Conservation (phyloP, 2,888 invertebrate species). For the Andrena flavipes region DNA sequence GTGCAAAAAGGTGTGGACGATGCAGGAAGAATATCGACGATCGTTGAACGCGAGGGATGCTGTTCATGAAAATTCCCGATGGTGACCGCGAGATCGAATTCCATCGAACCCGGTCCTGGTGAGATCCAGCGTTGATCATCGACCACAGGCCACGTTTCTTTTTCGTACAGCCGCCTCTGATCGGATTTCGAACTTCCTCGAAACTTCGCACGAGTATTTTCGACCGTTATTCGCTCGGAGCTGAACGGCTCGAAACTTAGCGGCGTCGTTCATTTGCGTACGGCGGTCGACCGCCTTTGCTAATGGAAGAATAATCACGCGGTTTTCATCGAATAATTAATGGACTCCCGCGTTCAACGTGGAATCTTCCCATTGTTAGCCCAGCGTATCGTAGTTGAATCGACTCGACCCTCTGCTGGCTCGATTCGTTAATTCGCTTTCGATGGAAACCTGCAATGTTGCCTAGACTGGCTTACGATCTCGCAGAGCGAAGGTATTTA, state of each 20-base stretch:
- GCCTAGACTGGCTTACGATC: too few relatives aligned
- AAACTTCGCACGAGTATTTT: conserved; percentile 70
- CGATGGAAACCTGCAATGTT: conserved; percentile 1
- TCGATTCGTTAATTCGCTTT: conserved; percentile 36
- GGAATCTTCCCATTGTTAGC: conserved; percentile 44
- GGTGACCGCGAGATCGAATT: conserved; percentile 77
- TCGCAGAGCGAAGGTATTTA: too few relatives aligned
- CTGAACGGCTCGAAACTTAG: neutral
- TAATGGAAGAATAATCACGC: conserved; percentile 35
- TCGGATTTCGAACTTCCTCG: conserved; percentile 71
- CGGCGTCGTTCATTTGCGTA: neutral
- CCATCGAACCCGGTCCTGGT: conserved; percentile 62
- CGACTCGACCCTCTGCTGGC: neutral
- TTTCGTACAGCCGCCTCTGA: conserved; percentile 46
- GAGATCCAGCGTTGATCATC: conserved; percentile 58
- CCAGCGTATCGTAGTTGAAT: conserved; percentile 30
- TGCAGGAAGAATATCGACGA: conserved; percentile 55
- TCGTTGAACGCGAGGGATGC: conserved; percentile 55
- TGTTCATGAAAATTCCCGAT: conserved; percentile 63
- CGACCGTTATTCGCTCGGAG: conserved; percentile 5
- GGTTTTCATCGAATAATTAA: conserved; percentile 43
- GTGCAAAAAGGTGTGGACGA: conserved; percentile 33
- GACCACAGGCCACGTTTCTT: conserved; percentile 60
- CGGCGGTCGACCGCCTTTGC: neutral
- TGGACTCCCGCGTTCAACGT: conserved; percentile 34